A percentile compares a stretch with the other conserved stretches of the same genome.
phyloP scores from a whole-genome alignment of 2,888 invertebrate genomes.

The Cartodere bifasciata region DNA sequence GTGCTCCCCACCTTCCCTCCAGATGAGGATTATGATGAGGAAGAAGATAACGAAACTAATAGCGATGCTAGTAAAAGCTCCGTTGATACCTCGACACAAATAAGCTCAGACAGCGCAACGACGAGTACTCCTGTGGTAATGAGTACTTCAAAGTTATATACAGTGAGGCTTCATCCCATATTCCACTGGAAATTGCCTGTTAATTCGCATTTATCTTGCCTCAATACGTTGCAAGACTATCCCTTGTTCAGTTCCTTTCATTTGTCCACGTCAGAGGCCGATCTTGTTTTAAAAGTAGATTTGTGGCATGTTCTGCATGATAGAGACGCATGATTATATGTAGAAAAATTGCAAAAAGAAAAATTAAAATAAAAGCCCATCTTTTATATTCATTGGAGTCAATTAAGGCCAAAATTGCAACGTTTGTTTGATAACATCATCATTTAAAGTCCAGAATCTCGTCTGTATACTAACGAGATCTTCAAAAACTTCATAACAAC shows the following conservation, averaged over 20 bases:
- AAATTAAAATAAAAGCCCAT: too few relatives aligned
- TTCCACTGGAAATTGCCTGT: constrained; percentile 10
- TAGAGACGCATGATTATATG: too few relatives aligned
- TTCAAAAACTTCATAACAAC: constrained; percentile 5
- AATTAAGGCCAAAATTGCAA: too few relatives aligned
- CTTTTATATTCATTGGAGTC: too few relatives aligned
- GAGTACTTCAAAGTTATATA: constrained; percentile 19
- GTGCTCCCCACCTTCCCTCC: constrained; percentile 54
- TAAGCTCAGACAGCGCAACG: background rate
- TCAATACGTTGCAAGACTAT: constrained; percentile 20
- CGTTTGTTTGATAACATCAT: too few relatives aligned
- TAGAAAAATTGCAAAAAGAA: too few relatives aligned
- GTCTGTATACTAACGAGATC: constrained; percentile 20
- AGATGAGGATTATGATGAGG: constrained; percentile 50
- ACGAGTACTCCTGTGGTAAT: constrained; percentile 11
- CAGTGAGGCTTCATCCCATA: constrained; percentile 17
- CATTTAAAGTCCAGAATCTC: constrained; percentile 13
- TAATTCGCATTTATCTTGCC: constrained; percentile 16
- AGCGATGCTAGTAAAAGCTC: background rate
- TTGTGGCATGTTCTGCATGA: too few relatives aligned
- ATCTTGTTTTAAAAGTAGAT: too few relatives aligned
- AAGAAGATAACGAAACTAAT: constrained; percentile 33
- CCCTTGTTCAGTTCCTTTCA: too few relatives aligned
- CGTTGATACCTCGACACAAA: constrained; percentile 1
- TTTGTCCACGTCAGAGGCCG: too few relatives aligned